Base-by-base conservation (phyloP, 2,113 vertebrate species). In the Delphinapterus leucas region DNA sequence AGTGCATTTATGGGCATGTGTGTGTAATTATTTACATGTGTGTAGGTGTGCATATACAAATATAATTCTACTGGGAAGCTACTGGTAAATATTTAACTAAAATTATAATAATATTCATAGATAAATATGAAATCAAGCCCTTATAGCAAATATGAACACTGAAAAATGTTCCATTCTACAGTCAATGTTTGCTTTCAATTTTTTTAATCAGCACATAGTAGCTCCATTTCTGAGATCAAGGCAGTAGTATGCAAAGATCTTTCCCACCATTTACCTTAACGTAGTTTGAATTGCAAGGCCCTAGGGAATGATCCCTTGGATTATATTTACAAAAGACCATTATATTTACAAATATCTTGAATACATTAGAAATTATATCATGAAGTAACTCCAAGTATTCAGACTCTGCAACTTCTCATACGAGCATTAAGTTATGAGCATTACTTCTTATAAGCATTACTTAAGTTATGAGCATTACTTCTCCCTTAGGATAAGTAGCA, bases 1-100 rank as follows among this genome's bases (percentile, higher is more conserved):
- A 67, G 5, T 33, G 36, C 77, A 9, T 82, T 2, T 20, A 47
- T 25, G 2, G 3, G 58, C 23, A n/a, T 58, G 0, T 14, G 14
- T 80, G 23, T 67, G 33, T 25, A n/a, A 4, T 26, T 33, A 80
- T 44, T 79, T 67, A 76, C 8, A 63, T 15, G 13, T 87, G 14
- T 8, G 21, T 8, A 11, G 8, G 0, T n/a, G 15, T n/a, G 0
- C 55, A 8, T 67, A 26, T 1, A 33, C 17, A 81, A 15, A 13
- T 10, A 38, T 25, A n/a, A 25, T 49, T 90, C 20, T n/a, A 76
- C 65, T 71, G n/a, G 6, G 1, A 3, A 80, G 3, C 1, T 90
- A 20, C 31, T 14, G 79, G 36, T n/a, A 94, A 74, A n/a, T 73
- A 73, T 21, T 90, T 74, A 44, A 68, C 38, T 44, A 44, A 77